A percentile compares a stretch with the other conserved stretches of the same genome.
These are phyloP conservation scores for Ruditapes philippinarum DNA, from an alignment of 1,140 invertebrate genomes.

Conservation along the genomic window DNA sequence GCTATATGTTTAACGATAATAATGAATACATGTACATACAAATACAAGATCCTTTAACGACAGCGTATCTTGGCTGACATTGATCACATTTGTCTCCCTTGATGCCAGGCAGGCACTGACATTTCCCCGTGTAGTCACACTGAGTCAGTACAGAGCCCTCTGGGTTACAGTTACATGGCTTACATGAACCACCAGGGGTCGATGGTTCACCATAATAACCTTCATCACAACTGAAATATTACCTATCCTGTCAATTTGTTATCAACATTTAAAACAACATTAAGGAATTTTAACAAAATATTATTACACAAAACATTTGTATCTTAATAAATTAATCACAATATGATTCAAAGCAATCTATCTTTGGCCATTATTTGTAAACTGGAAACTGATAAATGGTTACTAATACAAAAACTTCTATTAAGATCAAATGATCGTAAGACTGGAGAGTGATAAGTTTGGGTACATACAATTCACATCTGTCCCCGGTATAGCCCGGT, in stretches of 20 bases:
- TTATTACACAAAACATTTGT: too few species aligned
- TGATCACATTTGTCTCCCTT: slow-evolving; percentile 97
- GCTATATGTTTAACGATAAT: too few species aligned
- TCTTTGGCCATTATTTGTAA: too few species aligned
- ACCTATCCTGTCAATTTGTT: not conserved
- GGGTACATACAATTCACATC: slow-evolving; percentile 90
- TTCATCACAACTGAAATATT: slow-evolving; percentile 93
- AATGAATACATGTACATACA: slow-evolving; percentile 90
- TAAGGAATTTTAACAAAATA: too few species aligned
- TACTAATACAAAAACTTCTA: too few species aligned
- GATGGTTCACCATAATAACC: slow-evolving; percentile 98
- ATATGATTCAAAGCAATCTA: too few species aligned
- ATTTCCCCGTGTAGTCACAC: slow-evolving; percentile 84
- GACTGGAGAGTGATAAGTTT: too few species aligned
- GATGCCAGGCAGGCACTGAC: slow-evolving; percentile 93
- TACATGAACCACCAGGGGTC: slow-evolving; percentile 87
- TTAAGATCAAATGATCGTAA: too few species aligned
- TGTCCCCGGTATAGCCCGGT: slow-evolving; percentile 93
- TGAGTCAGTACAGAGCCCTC: slow-evolving; percentile 94
- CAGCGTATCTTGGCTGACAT: slow-evolving; percentile 94
- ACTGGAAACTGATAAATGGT: too few species aligned
- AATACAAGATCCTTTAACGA: slow-evolving; percentile 90
- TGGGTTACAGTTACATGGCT: slow-evolving; percentile 84
- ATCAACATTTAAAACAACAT: too few species aligned
- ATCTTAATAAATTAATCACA: too few species aligned